Base-by-base conservation (phyloP, 2,797 vertebrate genomes). In the Pipistrellus kuhlii region DNA sequence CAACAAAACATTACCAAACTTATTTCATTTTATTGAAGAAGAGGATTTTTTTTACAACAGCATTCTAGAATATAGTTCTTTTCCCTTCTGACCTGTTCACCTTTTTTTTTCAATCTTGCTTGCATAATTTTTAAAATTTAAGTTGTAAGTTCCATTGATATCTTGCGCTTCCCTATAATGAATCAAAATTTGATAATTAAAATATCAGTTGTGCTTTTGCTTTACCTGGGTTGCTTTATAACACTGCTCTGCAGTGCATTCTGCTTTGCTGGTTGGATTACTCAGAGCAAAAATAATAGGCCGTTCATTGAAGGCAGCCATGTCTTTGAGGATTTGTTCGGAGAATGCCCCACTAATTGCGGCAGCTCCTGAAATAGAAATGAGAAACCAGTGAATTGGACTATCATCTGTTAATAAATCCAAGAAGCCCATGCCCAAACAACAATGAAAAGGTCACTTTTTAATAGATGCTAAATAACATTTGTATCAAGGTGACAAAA, bases 181-280 rank as follows among this genome's bases (percentile, higher is more conserved):
- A 92, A 92, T 83, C 17, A 72, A 76, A 53, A 51, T 68, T 20
- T 14, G 25, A 64, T 41, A 32, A 78, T 72, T 48, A 91, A 94
- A 78, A 85, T 55, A 41, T 81, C 48, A 84, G 41, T 86, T 55
- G 59, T 5, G 85, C 32, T 85, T 38, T 88, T 69, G 55, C 18
- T 27, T 98, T 98, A 99, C 99, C 99, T 99, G 97, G 91, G 99
- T 99, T 41, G 99, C 91, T 21, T 95, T 98, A 98, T 99, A 99
- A 97, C 99, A 99, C 97, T 99, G 99, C 97, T 99, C 99, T 57
- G 99, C 99, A 14, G 99, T 99, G 96, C 99, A 99, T 95, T 99
- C 99, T 10, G 99, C 99, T 98, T 99, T 99, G 98, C 99, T 99
- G 89, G 99, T 99, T 6, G 99, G 99, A 97, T 99, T 99, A 97